Conservation (phyloP, 2,113 vertebrate genomes). For the Phylloscopus trochiloides region DNA sequence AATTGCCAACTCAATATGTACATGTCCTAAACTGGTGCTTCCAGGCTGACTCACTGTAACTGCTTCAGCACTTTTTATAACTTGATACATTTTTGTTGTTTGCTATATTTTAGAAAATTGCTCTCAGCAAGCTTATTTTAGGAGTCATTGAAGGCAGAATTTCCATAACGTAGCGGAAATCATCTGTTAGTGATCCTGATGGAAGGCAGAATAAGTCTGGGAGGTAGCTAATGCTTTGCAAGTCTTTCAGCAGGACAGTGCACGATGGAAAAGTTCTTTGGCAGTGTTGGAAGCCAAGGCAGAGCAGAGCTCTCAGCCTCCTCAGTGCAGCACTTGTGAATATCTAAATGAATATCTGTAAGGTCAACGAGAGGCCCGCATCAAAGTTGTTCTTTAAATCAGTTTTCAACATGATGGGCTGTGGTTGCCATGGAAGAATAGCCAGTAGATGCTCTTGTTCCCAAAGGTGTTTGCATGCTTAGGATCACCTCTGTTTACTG, state of each 20-base stretch:
- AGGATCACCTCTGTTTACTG: fast-evolving
- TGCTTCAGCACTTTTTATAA: neutral
- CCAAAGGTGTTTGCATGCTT: neutral
- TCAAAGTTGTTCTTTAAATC: neutral
- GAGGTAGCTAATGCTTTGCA: neutral
- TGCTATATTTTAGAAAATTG: neutral
- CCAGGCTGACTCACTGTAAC: neutral
- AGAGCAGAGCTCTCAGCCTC: neutral
- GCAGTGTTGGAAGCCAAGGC: neutral
- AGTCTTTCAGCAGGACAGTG: neutral
- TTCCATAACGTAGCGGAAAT: neutral
- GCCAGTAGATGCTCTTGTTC: neutral
- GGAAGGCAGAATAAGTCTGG: neutral
- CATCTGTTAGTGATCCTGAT: neutral
- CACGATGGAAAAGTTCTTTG: neutral
- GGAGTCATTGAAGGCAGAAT: neutral
- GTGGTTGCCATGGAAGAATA: neutral
- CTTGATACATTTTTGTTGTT: neutral
- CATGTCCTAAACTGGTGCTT: neutral
- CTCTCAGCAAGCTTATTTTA: conserved; percentile 21
- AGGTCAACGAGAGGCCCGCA: neutral
- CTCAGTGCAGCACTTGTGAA: neutral
- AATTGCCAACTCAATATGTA: neutral
- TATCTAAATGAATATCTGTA: neutral
- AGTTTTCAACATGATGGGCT: neutral